Base-by-base conservation (phyloP, 1,140 invertebrate species). In the Elysia chlorotica region DNA sequence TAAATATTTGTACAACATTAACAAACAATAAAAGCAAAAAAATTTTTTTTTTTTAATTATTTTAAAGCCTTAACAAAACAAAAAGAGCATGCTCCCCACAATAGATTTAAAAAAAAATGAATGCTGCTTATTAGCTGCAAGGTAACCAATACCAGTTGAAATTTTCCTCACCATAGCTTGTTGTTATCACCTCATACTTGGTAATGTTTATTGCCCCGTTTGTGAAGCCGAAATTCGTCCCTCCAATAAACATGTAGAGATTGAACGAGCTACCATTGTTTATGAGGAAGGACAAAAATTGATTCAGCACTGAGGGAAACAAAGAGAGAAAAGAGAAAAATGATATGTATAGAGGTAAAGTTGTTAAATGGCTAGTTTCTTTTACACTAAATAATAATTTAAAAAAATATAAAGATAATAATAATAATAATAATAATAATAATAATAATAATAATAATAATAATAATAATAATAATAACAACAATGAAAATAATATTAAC, bases 201-300 rank as follows among this genome's bases (percentile, higher is more conserved):
- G 57, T 17, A 1, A 71, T 30, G 54, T 78, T 74, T 57, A 92
- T 91, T 5, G 90, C 90, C 25, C 92, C 92, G 76, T 90, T 90
- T 82, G 90, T 89, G 79, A 92, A 93, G 2, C 91, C 92, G 83
- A 92, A 93, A 81, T 90, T 92, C 0, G 92, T 92, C 17, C 92
- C 92, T 10, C 92, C 92, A 80, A 91, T 90, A 78, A 93, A 92
- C 92, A 93, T 92, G 83, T 92, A 92, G 76, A 92, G 89, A 82
- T 92, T 92, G 56, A 93, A 88, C 5, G 90, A 91, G n/a, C 89
- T 88, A 36, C 89, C 87, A 62, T 85, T 79, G 19, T 81, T 72
- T 23, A 71, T n/a, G 35, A 71, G 36, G 23, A 33, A 23, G 31
- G 56, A 38, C 3, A 71, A 28, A 19, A 37, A 62, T 28, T 59